These are phyloP conservation scores for Varroa destructor DNA, from an alignment of 1,140 invertebrate species.

Conservation along the genomic window DNA sequence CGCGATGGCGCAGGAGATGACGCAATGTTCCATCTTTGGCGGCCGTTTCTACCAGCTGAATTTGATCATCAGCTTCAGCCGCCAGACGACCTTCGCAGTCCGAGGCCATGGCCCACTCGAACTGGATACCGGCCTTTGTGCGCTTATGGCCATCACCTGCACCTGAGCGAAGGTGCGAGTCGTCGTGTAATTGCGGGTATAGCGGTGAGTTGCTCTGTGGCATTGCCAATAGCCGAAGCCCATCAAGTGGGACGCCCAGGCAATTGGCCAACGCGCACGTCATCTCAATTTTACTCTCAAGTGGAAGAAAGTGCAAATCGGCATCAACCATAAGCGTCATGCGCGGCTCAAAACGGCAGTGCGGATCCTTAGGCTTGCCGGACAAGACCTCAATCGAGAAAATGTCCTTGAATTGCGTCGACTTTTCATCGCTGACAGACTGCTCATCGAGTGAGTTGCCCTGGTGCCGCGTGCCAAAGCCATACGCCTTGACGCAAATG, in stretches of 20 bases:
- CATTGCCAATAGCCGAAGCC: slow-evolving; percentile 37
- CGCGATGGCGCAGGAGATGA: slow-evolving; percentile 48
- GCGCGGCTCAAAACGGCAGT: slow-evolving; percentile 31
- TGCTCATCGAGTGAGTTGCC: slow-evolving; percentile 23
- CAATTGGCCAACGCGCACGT: slow-evolving; percentile 26
- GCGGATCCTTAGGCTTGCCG: slow-evolving; percentile 28
- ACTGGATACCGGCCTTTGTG: slow-evolving; percentile 38
- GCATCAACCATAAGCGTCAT: slow-evolving; percentile 40
- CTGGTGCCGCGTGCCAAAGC: slow-evolving; percentile 30
- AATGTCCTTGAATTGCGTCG: slow-evolving; percentile 39
- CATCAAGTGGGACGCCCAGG: slow-evolving; percentile 19
- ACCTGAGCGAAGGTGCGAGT: slow-evolving; percentile 28
- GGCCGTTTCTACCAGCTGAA: slow-evolving; percentile 48
- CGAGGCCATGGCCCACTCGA: slow-evolving; percentile 44
- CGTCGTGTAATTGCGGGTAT: slow-evolving; percentile 33
- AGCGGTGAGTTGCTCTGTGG: slow-evolving; percentile 30
- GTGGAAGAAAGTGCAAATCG: slow-evolving; percentile 34
- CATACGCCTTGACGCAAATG: slow-evolving; percentile 43
- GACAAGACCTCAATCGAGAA: slow-evolving; percentile 49
- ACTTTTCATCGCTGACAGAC: slow-evolving; percentile 21
- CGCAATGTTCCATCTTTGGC: slow-evolving; percentile 51
- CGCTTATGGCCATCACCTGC: slow-evolving; percentile 34
- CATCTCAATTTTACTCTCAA: slow-evolving; percentile 24
- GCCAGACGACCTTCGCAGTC: slow-evolving; percentile 55
- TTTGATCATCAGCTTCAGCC: slow-evolving; percentile 43